These are phyloP conservation scores for Holotrichia oblita DNA, from an alignment of 1,140 invertebrate genomes.

Conservation along the genomic window DNA sequence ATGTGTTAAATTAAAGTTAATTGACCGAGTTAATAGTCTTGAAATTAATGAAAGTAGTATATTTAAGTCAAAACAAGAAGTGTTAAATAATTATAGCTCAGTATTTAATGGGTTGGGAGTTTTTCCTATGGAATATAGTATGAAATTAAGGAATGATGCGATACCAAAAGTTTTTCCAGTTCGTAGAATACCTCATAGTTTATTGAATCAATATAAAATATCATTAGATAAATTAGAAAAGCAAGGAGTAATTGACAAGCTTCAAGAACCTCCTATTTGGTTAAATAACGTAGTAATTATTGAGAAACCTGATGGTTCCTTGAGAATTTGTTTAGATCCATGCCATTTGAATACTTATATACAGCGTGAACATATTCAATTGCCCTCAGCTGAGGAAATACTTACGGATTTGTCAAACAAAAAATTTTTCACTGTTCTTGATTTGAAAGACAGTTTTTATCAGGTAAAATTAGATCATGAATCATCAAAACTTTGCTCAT, in stretches of 20 bases:
- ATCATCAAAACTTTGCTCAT: background rate
- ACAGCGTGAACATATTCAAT: background rate
- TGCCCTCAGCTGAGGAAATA: background rate
- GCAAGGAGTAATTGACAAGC: background rate
- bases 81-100: slow-evolving; percentile 6
- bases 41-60: background rate
- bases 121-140: background rate
- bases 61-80: background rate
- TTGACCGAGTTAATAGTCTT: background rate
- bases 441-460: background rate
- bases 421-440: background rate
- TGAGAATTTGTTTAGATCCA: slow-evolving; percentile 1
- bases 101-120: background rate
- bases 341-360: background rate
- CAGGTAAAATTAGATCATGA: background rate
- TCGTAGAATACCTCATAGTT: slow-evolving; percentile 23
- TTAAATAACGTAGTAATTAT: slow-evolving; percentile 6
- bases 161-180: background rate
- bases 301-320: background rate
- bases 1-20: background rate
- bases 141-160: background rate
- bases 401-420: background rate
- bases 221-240: slow-evolving; percentile 9
- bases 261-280: slow-evolving; percentile 13
- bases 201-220: slow-evolving; percentile 15